These are phyloP conservation scores for Fopius arisanus DNA, from an alignment of 1,140 invertebrate genomes.

Conservation along the genomic window DNA sequence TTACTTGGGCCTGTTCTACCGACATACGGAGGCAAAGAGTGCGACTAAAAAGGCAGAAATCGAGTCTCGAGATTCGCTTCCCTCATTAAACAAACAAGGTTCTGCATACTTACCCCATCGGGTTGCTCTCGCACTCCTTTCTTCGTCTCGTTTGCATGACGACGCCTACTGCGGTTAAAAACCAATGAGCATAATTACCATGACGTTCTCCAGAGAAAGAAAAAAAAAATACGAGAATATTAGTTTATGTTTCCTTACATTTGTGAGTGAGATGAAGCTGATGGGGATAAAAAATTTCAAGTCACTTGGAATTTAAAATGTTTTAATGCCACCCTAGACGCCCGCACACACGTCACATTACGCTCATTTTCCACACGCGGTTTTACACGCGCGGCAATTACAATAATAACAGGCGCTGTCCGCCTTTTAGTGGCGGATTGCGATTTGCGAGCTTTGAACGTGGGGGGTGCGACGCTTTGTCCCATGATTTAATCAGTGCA, in stretches of 20 bases:
- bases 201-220: background rate
- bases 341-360: slow-evolving; percentile 59
- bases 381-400: slow-evolving; percentile 63
- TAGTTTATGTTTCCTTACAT: background rate
- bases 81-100: slow-evolving; percentile 63
- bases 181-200: background rate
- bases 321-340: slow-evolving; percentile 31
- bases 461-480: slow-evolving; percentile 28
- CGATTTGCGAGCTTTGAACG: slow-evolving; percentile 24
- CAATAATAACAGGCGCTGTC: slow-evolving; percentile 59
- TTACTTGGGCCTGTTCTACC: slow-evolving; percentile 13
- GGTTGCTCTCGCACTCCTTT: background rate
- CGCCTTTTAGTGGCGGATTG: slow-evolving; percentile 43
- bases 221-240: background rate
- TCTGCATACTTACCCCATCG: slow-evolving; percentile 43
- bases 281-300: background rate
- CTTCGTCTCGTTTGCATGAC: slow-evolving; percentile 25
- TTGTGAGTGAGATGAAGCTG: background rate
- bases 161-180: slow-evolving; percentile 18
- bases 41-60: slow-evolving; percentile 50
- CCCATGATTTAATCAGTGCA: background rate
- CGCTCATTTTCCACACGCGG: slow-evolving; percentile 62
- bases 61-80: slow-evolving; percentile 55
- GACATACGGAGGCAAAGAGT: slow-evolving; percentile 47
- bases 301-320: background rate